phyloP scores from a whole-genome alignment of 2,113 vertebrate genomes.

The Eclectus roratus region DNA sequence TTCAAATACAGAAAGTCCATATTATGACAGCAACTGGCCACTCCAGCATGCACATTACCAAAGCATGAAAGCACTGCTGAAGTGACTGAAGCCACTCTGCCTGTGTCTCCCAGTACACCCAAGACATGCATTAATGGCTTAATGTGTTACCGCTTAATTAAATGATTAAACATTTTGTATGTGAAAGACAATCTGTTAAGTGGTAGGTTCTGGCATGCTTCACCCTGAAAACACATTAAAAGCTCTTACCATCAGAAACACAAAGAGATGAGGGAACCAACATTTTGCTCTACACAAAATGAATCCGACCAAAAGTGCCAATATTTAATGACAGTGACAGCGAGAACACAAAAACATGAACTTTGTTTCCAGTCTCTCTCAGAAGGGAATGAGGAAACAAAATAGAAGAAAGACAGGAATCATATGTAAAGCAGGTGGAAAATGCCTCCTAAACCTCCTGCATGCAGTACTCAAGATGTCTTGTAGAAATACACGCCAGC shows the following conservation, averaged over 20 bases:
- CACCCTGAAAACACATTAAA: conserved; percentile 26
- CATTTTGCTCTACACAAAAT: not conserved
- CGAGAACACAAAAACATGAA: not conserved
- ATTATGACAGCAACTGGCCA: not conserved
- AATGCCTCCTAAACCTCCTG: not conserved
- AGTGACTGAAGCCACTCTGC: not conserved
- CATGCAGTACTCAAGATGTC: not conserved
- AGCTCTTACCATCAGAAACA: conserved; percentile 7
- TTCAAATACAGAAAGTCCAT: not conserved
- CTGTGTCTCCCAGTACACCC: not conserved
- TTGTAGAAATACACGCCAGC: not conserved
- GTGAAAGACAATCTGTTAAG: conserved; percentile 25
- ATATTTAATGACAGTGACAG: not conserved
- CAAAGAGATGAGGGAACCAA: not conserved
- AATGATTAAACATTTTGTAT: conserved; percentile 20
- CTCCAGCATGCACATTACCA: conserved; percentile 6
- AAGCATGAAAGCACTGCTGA: conserved; percentile 13
- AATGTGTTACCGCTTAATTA: conserved; percentile 28
- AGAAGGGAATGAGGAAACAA: not conserved
- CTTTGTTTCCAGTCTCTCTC: not conserved
- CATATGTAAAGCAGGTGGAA: not conserved
- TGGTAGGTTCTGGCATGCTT: not conserved
- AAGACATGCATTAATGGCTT: not conserved
- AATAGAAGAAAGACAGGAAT: not conserved
- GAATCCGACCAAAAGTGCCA: not conserved